These are phyloP conservation scores for Platysternon megacephalum DNA, from an alignment of 2,113 vertebrate species.

Conservation along the genomic window DNA sequence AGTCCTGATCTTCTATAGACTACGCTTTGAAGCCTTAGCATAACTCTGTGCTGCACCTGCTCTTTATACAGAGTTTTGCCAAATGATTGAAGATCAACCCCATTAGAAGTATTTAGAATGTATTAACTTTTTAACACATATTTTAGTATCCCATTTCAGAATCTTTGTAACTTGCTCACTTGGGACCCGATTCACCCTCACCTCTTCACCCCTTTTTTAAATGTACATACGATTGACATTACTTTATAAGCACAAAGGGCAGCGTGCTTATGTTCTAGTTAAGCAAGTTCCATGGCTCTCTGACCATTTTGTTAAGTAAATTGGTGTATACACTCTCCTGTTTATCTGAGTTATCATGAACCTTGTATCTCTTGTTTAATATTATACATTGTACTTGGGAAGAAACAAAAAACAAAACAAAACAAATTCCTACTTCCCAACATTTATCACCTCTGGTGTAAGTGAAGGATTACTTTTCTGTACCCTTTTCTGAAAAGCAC, in stretches of 20 bases:
- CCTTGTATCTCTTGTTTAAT: not conserved
- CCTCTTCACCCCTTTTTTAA: not conserved
- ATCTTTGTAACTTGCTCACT: not conserved
- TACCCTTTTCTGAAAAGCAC: not conserved
- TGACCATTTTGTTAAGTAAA: not conserved
- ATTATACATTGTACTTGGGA: not conserved
- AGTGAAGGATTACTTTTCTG: not conserved
- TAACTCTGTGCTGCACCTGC: accelerated
- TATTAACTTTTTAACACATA: not conserved
- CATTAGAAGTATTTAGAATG: not conserved
- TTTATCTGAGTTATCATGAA: not conserved
- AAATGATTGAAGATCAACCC: not conserved
- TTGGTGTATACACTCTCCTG: not conserved
- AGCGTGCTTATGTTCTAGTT: not conserved
- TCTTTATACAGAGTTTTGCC: not conserved
- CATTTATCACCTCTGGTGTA: not conserved
- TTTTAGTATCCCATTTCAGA: not conserved
- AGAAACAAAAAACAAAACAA: not conserved
- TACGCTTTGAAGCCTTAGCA: not conserved
- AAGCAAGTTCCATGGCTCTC: not conserved
- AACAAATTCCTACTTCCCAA: not conserved
- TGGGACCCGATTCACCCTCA: not conserved
- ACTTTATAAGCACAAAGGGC: not conserved
- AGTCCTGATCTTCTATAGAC: not conserved
- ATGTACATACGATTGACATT: not conserved